phyloP scores from a whole-genome alignment of 2,888 invertebrate species.

The Clusia tigrina region DNA sequence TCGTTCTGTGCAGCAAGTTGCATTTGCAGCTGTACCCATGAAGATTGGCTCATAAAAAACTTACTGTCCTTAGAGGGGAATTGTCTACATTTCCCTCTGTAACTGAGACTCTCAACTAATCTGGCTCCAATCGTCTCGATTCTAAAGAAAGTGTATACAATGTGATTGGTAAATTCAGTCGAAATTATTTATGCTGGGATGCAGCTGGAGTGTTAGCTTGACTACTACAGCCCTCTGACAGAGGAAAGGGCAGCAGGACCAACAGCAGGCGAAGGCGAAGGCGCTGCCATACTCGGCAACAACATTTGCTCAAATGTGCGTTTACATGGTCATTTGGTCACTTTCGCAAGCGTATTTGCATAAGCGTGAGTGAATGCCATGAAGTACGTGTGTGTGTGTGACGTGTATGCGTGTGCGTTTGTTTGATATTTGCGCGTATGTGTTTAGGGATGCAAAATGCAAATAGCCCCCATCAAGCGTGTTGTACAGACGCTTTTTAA shows the following conservation, averaged over 20 bases:
- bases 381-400: slow-evolving; percentile 3
- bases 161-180: too few relatives aligned
- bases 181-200: too few relatives aligned
- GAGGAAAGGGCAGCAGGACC: not conserved
- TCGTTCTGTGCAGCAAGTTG: not conserved
- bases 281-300: not conserved
- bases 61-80: too few relatives aligned
- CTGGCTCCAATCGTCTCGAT: too few relatives aligned
- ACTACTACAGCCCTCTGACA: too few relatives aligned
- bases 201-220: too few relatives aligned
- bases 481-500: not conserved
- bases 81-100: too few relatives aligned
- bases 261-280: slow-evolving; percentile 1
- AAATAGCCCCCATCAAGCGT: slow-evolving; percentile 33
- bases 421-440: not conserved
- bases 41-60: not conserved
- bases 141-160: too few relatives aligned
- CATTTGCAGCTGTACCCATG: not conserved
- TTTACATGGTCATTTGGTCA: slow-evolving; percentile 13
- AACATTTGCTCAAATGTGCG: slow-evolving; percentile 16
- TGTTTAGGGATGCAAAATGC: slow-evolving; percentile 36
- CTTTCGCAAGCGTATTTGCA: slow-evolving; percentile 19
- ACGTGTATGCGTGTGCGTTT: not conserved
- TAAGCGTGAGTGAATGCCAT: slow-evolving; percentile 8
- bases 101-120: too few relatives aligned